Evolutionary conservation across 2,113 vertebrate species (phyloP).

Genomic region (Upupa epops): DNA sequence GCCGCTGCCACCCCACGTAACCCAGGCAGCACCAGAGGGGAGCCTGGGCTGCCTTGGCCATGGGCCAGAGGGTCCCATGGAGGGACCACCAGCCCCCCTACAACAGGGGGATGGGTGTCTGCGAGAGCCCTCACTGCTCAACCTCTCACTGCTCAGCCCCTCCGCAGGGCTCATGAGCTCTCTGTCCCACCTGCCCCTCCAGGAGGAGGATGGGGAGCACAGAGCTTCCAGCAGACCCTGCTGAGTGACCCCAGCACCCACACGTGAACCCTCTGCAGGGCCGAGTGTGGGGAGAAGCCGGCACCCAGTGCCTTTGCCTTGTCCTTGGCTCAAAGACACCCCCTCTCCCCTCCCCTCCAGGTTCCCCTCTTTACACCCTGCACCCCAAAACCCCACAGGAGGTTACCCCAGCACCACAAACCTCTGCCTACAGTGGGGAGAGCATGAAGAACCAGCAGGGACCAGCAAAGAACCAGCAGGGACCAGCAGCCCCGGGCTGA

Average conservation of each 20-base stretch:
- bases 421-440: neutral
- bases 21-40: rapidly evolving
- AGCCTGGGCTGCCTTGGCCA: rapidly evolving
- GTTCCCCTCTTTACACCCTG: neutral
- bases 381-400: neutral
- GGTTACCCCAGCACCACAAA: neutral
- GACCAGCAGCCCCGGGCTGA: neutral
- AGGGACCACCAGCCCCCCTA: neutral
- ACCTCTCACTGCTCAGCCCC: neutral
- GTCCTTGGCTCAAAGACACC: neutral
- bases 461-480: rapidly evolving
- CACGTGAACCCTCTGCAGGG: neutral
- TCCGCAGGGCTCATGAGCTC: neutral
- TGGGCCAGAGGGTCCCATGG: neutral
- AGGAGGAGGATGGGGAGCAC: neutral
- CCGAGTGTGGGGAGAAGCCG: neutral
- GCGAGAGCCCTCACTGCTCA: neutral
- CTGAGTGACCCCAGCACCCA: rapidly evolving
- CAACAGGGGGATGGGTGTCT: neutral
- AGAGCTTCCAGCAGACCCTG: neutral
- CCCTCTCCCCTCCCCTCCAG: neutral
- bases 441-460: neutral
- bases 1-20: neutral
- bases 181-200: neutral
- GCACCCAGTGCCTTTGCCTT: neutral